Evolutionary conservation across 2,113 vertebrate species (phyloP).

Genomic region (Mola mola): DNA sequence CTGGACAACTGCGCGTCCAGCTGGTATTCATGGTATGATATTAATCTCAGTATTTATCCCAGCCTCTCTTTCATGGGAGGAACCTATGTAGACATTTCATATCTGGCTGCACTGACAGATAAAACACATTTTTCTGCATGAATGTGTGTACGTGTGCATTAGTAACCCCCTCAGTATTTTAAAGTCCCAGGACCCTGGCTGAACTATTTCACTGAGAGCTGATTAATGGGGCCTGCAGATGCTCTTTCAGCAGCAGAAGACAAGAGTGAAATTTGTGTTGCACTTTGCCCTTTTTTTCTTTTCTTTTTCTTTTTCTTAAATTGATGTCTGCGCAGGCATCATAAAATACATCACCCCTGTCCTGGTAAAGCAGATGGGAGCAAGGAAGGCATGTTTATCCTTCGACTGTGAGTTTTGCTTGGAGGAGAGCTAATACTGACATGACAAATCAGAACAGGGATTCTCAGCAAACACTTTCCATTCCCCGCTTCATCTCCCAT

Average conservation of each 20-base stretch:
- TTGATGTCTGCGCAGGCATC: slow-evolving; percentile 3
- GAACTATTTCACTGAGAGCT: slow-evolving; percentile 8
- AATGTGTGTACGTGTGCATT: too few relatives aligned
- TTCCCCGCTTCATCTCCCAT: too few relatives aligned
- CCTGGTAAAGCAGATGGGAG: background rate
- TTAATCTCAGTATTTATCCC: too few relatives aligned
- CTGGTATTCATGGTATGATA: too few relatives aligned
- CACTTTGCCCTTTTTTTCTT: background rate
- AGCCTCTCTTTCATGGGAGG: background rate
- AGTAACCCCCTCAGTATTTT: too few relatives aligned
- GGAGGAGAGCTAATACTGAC: background rate
- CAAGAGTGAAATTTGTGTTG: slow-evolving; percentile 12
- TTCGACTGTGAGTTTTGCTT: slow-evolving; percentile 11
- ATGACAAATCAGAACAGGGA: too few relatives aligned
- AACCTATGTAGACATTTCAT: slow-evolving; percentile 1
- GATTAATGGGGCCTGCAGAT: too few relatives aligned
- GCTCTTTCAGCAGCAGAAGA: slow-evolving; percentile 18
- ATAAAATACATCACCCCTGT: slow-evolving; percentile 5
- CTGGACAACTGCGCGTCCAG: too few relatives aligned
- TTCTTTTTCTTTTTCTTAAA: background rate
- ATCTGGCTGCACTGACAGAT: slow-evolving; percentile 28
- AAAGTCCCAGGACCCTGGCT: slow-evolving; percentile 18
- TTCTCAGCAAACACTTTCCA: too few relatives aligned
- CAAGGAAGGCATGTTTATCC: background rate
- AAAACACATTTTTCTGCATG: slow-evolving; percentile 21